Base-by-base conservation (phyloP, 2,797 vertebrate genomes). In the Gambelia wislizenii region DNA sequence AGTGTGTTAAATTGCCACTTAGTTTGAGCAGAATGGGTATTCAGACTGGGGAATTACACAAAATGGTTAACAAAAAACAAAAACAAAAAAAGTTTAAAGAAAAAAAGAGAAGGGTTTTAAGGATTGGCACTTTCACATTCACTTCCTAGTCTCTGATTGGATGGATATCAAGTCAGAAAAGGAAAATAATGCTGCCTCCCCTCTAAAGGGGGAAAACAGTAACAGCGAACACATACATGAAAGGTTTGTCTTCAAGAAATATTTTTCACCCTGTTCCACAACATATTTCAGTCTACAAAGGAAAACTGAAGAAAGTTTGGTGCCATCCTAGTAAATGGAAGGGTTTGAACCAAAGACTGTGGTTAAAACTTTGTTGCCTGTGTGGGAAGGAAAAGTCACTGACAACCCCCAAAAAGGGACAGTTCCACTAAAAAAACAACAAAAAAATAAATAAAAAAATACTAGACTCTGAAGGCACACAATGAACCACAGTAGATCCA, bases 321-420 rank as follows among this genome's bases (percentile, higher is more conserved):
- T 52, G 20, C 2, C 52, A 1, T 7, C 10, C 6, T 52, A 79
- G 10, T 33, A n/a, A 78, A 12, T 20, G 30, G 42, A 49, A 5
- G n/a, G 2, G 13, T 52, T 87, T 83, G 14, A 75, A 75, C 33
- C 30, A 13, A 75, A 87, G 3, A 61, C 42, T 47, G 33, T 56
- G 69, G 79, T 75, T 83, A n/a, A 47, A 70, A 39, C 25, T n/a
- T 87, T 87, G 61, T 27, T 69, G 47, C 56, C n/a, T n/a, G n/a
- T 61, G 54, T n/a, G 72, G 84, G 87, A n/a, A 36, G 56, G 92
- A 89, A 91, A 49, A 18, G 52, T 6, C 6, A 74, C 27, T 27
- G 49, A 75, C 81, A 87, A 87, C 52, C 25, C n/a, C n/a, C n/a
- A n/a, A n/a, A n/a, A n/a, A n/a, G n/a, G n/a, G n/a, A n/a, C n/a